These are phyloP conservation scores for Pyrgus malvae DNA, from an alignment of 2,888 invertebrate species.

Conservation along the genomic window DNA sequence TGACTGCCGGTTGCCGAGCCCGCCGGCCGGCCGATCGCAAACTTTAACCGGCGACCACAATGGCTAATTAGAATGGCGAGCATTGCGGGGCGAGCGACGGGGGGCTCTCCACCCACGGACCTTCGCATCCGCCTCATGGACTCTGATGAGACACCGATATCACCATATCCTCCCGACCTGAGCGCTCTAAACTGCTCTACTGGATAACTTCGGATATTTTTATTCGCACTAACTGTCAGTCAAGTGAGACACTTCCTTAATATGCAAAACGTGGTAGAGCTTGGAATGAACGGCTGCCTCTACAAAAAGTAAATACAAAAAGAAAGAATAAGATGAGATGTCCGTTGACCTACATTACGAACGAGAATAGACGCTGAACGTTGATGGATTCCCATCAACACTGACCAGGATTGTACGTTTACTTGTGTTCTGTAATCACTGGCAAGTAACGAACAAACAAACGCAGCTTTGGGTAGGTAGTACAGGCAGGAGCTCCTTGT, in stretches of 20 bases:
- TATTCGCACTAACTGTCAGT: constrained; percentile 1
- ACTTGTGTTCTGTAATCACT: background rate
- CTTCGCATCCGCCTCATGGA: constrained; percentile 76
- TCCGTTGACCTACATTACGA: constrained; percentile 22
- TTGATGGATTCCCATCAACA: constrained; percentile 14
- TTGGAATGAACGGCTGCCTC: background rate
- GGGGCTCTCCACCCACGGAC: constrained; percentile 72
- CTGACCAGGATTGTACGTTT: background rate
- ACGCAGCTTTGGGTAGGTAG: background rate
- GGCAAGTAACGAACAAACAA: background rate
- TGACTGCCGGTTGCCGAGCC: constrained; percentile 45
- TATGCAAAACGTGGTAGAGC: constrained; percentile 1
- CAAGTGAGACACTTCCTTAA: background rate
- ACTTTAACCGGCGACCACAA: constrained; percentile 74
- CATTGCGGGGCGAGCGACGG: constrained; percentile 57
- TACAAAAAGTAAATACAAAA: constrained; percentile 7
- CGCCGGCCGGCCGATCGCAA: constrained; percentile 71
- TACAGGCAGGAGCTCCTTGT: no score
- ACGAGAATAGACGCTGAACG: constrained; percentile 22
- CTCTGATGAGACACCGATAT: constrained; percentile 61
- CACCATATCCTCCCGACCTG: constrained; percentile 43
- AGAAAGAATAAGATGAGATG: constrained; percentile 14
- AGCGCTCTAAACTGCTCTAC: constrained; percentile 38
- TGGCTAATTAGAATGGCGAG: constrained; percentile 80
- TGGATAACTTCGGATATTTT: constrained; percentile 32